Conservation (phyloP, 2,888 invertebrate species). For the Orchesellides sinensis region DNA sequence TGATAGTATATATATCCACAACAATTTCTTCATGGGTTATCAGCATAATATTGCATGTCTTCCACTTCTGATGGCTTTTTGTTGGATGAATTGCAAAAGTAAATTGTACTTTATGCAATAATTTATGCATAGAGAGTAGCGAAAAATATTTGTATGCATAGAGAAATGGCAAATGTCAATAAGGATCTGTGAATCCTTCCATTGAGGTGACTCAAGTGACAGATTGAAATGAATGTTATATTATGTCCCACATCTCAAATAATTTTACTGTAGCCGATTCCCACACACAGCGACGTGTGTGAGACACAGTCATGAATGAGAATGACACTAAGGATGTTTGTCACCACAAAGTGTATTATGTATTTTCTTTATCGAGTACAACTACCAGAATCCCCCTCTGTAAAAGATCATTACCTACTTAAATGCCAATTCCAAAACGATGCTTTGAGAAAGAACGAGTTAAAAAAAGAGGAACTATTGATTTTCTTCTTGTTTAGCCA, state of each 20-base stretch:
- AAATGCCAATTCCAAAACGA: conserved; percentile 48
- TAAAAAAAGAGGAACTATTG: conserved; percentile 46
- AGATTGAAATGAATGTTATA: conserved; percentile 43
- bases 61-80: background rate
- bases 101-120: background rate
- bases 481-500: conserved; percentile 62
- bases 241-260: conserved; percentile 6
- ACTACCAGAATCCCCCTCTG: conserved; percentile 37
- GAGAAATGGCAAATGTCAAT: background rate
- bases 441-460: conserved; percentile 17
- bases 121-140: background rate
- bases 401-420: conserved; percentile 20
- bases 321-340: conserved; percentile 47
- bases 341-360: conserved; percentile 6
- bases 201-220: conserved; percentile 49
- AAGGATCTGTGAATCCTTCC: background rate
- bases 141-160: conserved; percentile 4
- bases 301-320: conserved; percentile 13
- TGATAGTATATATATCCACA: too few species aligned
- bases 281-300: conserved; percentile 48
- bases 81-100: background rate
- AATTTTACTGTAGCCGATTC: conserved; percentile 26
- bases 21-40: too few species aligned
- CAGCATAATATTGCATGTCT: too few species aligned
- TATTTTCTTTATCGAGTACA: background rate